phyloP scores from a whole-genome alignment of 1,140 invertebrate genomes.

The Drosophila athabasca region DNA sequence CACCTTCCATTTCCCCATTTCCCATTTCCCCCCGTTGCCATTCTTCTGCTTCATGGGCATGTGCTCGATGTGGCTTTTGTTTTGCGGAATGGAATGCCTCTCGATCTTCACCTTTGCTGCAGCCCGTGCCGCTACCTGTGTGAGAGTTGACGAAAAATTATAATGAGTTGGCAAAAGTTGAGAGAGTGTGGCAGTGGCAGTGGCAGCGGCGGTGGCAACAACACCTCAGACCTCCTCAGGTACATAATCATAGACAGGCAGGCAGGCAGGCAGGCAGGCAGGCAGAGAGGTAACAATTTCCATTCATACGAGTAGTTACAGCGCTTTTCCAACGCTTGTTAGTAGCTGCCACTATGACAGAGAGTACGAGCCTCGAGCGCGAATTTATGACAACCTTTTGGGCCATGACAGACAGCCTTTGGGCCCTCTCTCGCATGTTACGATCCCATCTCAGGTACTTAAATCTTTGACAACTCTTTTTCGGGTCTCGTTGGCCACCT shows the following conservation, averaged over 20 bases:
- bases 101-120: conserved; percentile 72
- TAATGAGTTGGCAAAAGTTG: conserved; percentile 63
- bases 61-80: conserved; percentile 22
- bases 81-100: conserved; percentile 35
- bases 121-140: conserved; percentile 34
- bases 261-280: conserved; percentile 59
- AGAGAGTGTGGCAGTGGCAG: conserved; percentile 13
- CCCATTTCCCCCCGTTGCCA: not conserved
- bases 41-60: conserved; percentile 1
- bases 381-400: conserved; percentile 68
- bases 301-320: conserved; percentile 58
- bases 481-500: conserved; percentile 25
- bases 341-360: conserved; percentile 70
- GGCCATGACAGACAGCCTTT: not conserved
- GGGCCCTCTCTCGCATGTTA: conserved; percentile 15
- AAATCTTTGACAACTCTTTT: conserved; percentile 54
- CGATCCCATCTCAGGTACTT: conserved; percentile 22
- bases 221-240: conserved; percentile 56
- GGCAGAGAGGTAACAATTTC: conserved; percentile 68
- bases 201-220: conserved; percentile 14
- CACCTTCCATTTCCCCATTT: not conserved
- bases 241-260: conserved; percentile 64
- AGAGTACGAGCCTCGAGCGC: conserved; percentile 25
- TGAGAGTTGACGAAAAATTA: conserved; percentile 81
- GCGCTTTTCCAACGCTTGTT: conserved; percentile 74